Percentiles rank a stretch among this genome's conserved stretches.
phyloP scores from a whole-genome alignment of 2,113 vertebrate genomes.

The Chionis minor region DNA sequence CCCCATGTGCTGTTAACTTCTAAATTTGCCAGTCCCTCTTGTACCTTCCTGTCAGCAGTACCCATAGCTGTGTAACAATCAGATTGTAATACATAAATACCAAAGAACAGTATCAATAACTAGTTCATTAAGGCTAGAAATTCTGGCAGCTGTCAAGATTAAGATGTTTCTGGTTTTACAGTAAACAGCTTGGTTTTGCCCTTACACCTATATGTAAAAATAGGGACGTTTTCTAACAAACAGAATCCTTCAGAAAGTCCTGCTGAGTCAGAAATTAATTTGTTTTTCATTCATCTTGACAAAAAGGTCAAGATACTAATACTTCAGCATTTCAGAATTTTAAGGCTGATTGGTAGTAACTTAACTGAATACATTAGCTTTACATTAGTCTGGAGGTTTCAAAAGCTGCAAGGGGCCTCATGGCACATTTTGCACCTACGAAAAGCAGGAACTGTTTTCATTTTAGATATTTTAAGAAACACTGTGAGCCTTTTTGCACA shows the following conservation, averaged over 20 bases:
- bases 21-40: not conserved
- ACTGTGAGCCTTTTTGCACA: not conserved
- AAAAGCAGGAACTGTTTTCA: not conserved
- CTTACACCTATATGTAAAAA: not conserved
- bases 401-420: not conserved
- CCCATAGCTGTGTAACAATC: not conserved
- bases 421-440: not conserved
- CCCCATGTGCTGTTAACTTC: not conserved
- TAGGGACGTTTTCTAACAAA: not conserved
- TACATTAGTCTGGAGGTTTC: not conserved
- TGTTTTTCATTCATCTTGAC: constrained; percentile 20
- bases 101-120: not conserved
- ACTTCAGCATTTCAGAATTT: not conserved
- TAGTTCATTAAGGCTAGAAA: not conserved
- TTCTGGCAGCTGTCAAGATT: not conserved
- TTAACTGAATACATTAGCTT: not conserved
- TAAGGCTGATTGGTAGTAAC: not conserved
- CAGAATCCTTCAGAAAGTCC: not conserved
- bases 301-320: not conserved
- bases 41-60: not conserved
- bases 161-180: not conserved
- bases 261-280: not conserved
- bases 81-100: not conserved
- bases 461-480: not conserved
- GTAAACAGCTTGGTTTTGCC: not conserved